Conservation (phyloP, 1,140 invertebrate species). For the Panagrolaimus sp. region DNA sequence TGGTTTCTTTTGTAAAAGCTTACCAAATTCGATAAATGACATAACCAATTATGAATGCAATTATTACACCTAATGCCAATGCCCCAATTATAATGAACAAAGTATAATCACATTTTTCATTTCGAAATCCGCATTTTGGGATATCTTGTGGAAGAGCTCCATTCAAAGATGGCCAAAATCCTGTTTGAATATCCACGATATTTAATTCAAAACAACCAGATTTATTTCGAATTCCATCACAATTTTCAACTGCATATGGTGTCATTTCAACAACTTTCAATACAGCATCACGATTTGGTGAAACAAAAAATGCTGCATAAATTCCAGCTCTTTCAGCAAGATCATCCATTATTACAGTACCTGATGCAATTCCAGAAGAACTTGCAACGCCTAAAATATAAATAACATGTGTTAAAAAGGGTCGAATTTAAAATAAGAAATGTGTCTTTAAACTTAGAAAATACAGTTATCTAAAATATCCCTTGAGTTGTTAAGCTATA, state of each 20-base stretch:
- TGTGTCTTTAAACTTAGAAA: no score
- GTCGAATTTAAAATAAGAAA: constrained; percentile 25
- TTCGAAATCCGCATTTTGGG: constrained; percentile 50
- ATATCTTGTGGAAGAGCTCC: constrained; percentile 36
- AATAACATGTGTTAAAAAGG: constrained; percentile 21
- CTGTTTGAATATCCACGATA: constrained; percentile 47
- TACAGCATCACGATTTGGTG: constrained; percentile 51
- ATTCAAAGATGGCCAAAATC: constrained; percentile 52
- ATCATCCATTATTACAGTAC: constrained; percentile 49
- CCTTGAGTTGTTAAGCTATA: no score
- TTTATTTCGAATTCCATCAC: constrained; percentile 49
- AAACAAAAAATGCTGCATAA: constrained; percentile 50
- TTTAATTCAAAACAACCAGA: constrained; percentile 51
- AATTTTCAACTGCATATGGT: constrained; percentile 37
- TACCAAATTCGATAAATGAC: constrained; percentile 40
- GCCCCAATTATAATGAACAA: constrained; percentile 43
- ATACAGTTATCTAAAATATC: no score
- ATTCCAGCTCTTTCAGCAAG: constrained; percentile 44
- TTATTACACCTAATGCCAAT: constrained; percentile 31
- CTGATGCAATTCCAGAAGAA: constrained; percentile 31
- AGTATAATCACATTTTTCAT: constrained; percentile 54
- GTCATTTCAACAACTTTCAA: constrained; percentile 53
- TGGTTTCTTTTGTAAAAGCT: no score
- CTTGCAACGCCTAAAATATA: constrained; percentile 46
- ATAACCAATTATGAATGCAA: constrained; percentile 30